phyloP scores from a whole-genome alignment of 2,888 invertebrate genomes.

The Meiosimyza platycephala region DNA sequence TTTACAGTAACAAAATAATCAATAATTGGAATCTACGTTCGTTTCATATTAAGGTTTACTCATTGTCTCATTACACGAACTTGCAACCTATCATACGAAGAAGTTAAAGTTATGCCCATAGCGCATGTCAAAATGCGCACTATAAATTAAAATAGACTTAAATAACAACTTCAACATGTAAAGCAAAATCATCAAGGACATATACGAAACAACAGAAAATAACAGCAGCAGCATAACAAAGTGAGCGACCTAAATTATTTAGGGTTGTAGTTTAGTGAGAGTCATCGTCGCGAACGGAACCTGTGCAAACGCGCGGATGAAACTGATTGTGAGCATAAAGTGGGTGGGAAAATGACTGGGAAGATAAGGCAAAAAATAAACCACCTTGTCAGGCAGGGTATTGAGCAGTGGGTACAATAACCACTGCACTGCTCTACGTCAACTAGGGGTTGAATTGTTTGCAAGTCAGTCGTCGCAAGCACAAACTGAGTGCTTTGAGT shows the following conservation, averaged over 20 bases:
- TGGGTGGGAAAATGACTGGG: constrained; percentile 13
- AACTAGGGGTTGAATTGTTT: constrained; percentile 32
- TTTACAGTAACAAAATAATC: not conserved
- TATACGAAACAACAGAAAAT: too few relatives aligned
- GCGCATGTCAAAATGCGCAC: constrained; percentile 52
- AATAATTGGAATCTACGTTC: not conserved
- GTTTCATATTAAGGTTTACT: too few relatives aligned
- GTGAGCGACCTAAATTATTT: constrained; percentile 11
- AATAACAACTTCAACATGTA: constrained; percentile 19
- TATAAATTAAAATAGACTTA: constrained; percentile 37
- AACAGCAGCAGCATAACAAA: not conserved
- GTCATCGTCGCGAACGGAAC: constrained; percentile 41
- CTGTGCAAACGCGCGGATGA: constrained; percentile 17
- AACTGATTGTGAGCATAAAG: constrained; percentile 6
- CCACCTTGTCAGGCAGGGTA: constrained; percentile 28
- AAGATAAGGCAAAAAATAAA: constrained; percentile 15
- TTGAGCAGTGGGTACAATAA: constrained; percentile 43
- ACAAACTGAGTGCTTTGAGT: constrained; percentile 30
- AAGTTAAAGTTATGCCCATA: constrained; percentile 20
- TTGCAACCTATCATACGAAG: too few relatives aligned
- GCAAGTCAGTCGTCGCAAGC: constrained; percentile 16
- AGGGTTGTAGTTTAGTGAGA: constrained; percentile 29
- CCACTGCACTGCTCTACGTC: constrained; percentile 38
- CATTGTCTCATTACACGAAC: too few relatives aligned
- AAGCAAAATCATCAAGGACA: constrained; percentile 9